Base-by-base conservation (phyloP, 2,888 invertebrate genomes). In the Orchestes rusci region DNA sequence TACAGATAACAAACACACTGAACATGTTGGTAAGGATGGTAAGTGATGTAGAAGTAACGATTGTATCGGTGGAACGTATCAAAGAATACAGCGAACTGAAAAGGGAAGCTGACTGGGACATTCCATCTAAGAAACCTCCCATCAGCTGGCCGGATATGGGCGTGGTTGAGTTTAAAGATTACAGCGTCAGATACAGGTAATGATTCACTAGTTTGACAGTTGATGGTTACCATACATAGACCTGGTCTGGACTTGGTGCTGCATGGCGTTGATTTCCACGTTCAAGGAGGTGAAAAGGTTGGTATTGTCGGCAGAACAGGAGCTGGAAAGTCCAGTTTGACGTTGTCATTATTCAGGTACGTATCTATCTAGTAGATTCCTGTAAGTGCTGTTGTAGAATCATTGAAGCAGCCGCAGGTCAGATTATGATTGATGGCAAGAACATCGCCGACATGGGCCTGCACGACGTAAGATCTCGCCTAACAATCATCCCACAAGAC, bases 21-120 rank as follows among this genome's bases (percentile, higher is more conserved):
- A 95, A 94, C 70, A 93, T 93, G 89, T 72, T 96, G 58, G 93
- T 96, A 19, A 75, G 94, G 51, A 92, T 93, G 88, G 87, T 90
- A 0, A 89, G 91, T 1, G 94, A 95, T 63, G 84, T 96, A 34
- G 95, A 96, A 73, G 92, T 94, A 0, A 95, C 95, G 67, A 92
- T 95, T 57, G 94, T 96, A 1, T 88, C 94, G 3, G 93, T 96
- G 1, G 96, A 96, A 69, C 80, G 96, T 65, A 90, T 95, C 60
- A 91, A 94, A 64, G 96, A 96, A 64, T 96, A 95, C 62, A 82
- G 86, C 0, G 91, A 90, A 63, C 83, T 85, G 0, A 74, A 79
- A 40, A 86, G 79, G 73, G 89, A 90, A 68, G 88, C 89, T 2
- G 67, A 82, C 12, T 89, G 89, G 88, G 78, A 76, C 41, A 68